Percentiles rank a stretch among this genome's conserved stretches.
phyloP scores from a whole-genome alignment of 2,113 vertebrate species.

The Turnix velox region DNA sequence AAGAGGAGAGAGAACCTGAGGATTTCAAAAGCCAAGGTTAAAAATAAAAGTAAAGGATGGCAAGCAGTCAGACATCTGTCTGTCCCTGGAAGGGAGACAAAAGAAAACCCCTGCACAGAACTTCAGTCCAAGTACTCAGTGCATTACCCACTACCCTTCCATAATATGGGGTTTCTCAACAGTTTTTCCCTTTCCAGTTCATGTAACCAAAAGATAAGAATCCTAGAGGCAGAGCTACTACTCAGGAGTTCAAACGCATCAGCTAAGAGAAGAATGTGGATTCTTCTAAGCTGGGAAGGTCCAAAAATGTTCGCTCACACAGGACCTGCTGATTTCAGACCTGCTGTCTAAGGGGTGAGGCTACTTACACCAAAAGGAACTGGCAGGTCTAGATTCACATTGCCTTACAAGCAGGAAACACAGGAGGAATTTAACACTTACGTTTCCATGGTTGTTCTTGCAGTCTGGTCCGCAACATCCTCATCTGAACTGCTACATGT shows the following conservation, averaged over 20 bases:
- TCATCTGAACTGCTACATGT: slow-evolving; percentile 93
- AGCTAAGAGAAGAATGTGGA: not conserved
- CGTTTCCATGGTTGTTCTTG: slow-evolving; percentile 68
- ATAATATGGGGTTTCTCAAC: not conserved
- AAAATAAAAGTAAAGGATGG: not conserved
- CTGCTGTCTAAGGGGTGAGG: not conserved
- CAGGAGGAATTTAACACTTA: slow-evolving; percentile 79
- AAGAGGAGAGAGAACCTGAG: not conserved
- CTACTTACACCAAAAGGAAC: not conserved
- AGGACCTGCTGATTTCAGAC: not conserved
- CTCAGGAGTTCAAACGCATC: not conserved
- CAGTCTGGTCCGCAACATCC: slow-evolving; percentile 69
- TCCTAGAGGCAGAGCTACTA: not conserved
- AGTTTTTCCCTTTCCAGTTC: not conserved
- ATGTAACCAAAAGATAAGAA: not conserved
- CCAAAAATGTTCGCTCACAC: not conserved
- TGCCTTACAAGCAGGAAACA: not conserved
- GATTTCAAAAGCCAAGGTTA: not conserved
- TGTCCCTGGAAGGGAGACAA: not conserved
- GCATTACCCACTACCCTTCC: not conserved
- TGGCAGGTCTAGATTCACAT: not conserved
- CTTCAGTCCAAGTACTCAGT: not conserved
- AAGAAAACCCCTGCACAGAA: not conserved
- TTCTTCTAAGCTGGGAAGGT: not conserved
- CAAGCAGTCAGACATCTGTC: not conserved